phyloP scores from a whole-genome alignment of 2,888 invertebrate species.

The Drosophila conformis region DNA sequence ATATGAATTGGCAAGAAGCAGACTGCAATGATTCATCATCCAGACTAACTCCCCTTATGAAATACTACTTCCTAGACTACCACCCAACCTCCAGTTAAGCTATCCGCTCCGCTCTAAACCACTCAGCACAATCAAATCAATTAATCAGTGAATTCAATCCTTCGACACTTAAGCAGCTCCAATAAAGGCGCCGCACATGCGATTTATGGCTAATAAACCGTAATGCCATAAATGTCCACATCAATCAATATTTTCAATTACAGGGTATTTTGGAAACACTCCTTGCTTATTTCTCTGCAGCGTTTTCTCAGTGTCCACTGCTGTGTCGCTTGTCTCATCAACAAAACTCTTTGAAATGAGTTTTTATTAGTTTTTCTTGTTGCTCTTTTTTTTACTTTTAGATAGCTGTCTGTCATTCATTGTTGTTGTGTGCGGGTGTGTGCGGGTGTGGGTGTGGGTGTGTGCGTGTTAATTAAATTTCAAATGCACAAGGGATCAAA shows the following conservation, averaged over 20 bases:
- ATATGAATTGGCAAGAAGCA: background rate
- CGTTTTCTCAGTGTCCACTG: constrained; percentile 16
- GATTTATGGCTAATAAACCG: background rate
- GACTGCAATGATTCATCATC: background rate
- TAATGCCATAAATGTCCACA: background rate
- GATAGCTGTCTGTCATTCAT: constrained; percentile 28
- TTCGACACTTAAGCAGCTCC: background rate
- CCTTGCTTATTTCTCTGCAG: no score
- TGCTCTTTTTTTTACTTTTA: constrained; percentile 30
- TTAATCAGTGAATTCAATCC: background rate
- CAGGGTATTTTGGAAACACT: background rate
- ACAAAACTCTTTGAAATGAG: constrained; percentile 73
- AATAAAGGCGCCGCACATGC: background rate
- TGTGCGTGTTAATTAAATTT: constrained; percentile 74
- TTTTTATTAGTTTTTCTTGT: constrained; percentile 74
- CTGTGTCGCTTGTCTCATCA: constrained; percentile 56
- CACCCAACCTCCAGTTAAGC: no score
- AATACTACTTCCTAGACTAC: background rate
- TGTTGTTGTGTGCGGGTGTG: constrained; percentile 5
- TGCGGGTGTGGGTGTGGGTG: constrained; percentile 17
- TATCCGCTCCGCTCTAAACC: no score
- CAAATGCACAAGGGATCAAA: constrained; percentile 71
- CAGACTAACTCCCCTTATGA: background rate
- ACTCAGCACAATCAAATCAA: background rate
- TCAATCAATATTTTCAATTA: background rate